A percentile compares a stretch with the other conserved stretches of the same genome.
phyloP scores from a whole-genome alignment of 2,113 vertebrate species.

The Pavo muticus region DNA sequence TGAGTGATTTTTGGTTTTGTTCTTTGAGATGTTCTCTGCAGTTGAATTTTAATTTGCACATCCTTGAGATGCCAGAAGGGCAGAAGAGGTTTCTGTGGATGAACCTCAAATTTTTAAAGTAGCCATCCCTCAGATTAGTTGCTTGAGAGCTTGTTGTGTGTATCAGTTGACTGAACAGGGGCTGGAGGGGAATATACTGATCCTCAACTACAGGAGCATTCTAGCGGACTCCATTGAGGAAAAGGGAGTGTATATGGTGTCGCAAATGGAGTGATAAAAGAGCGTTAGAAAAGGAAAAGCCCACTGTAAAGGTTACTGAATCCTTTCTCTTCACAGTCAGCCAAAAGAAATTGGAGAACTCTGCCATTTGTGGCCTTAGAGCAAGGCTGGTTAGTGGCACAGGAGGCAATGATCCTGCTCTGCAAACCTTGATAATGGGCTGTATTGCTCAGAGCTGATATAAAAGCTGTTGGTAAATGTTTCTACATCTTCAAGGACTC shows the following conservation, averaged over 20 bases:
- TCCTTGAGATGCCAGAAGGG: background rate
- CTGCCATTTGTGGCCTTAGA: background rate
- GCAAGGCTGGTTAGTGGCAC: background rate
- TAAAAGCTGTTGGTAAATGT: background rate
- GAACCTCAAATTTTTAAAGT: background rate
- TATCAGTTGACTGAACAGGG: constrained; percentile 19
- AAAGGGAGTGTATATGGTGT: constrained; percentile 5
- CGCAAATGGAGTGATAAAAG: constrained; percentile 37
- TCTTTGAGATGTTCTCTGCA: background rate
- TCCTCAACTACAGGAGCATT: background rate
- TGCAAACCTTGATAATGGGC: background rate
- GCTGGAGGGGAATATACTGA: background rate
- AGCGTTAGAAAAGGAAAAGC: background rate
- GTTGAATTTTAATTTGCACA: constrained; percentile 14
- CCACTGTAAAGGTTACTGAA: background rate
- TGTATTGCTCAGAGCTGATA: background rate
- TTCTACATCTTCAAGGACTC: background rate
- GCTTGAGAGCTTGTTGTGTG: background rate
- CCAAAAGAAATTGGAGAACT: background rate
- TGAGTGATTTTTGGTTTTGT: background rate
- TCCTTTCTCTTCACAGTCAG: background rate
- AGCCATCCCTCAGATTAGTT: background rate
- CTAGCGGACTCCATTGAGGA: constrained; percentile 6
- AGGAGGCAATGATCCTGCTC: background rate
- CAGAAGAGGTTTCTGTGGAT: background rate